Conservation (phyloP, 2,888 invertebrate species). For the Serrognathus titanus region DNA sequence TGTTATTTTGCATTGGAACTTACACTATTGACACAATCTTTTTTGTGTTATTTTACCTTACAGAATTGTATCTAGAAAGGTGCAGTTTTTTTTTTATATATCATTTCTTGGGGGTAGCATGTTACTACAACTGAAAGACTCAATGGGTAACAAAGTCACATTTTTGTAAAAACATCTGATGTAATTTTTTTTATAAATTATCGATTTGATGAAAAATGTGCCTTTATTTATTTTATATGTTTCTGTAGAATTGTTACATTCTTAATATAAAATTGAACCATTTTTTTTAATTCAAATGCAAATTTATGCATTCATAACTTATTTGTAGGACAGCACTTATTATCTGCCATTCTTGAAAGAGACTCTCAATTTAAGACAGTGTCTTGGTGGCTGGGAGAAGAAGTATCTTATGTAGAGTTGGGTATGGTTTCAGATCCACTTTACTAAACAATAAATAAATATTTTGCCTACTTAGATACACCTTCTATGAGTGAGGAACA, state of each 20-base stretch:
- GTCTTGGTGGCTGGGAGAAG: slow-evolving; percentile 81
- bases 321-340: slow-evolving; percentile 71
- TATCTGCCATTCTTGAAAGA: slow-evolving; percentile 72
- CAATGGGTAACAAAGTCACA: too few species aligned
- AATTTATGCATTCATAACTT: not conserved
- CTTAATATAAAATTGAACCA: not conserved
- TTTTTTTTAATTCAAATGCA: not conserved
- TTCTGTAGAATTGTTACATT: not conserved
- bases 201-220: too few species aligned
- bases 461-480: slow-evolving; percentile 45
- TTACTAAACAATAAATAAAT: not conserved
- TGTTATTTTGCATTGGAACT: too few species aligned
- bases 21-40: too few species aligned
- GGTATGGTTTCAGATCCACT: slow-evolving; percentile 35
- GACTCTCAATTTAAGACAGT: slow-evolving; percentile 67
- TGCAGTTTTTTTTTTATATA: too few species aligned
- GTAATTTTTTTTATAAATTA: too few species aligned
- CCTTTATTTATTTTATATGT: slow-evolving; percentile 1
- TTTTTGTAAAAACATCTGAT: too few species aligned
- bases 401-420: slow-evolving; percentile 70
- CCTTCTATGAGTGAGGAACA: slow-evolving; percentile 54
- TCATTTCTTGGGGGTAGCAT: too few species aligned
- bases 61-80: too few species aligned
- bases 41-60: too few species aligned
- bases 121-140: too few species aligned